These are phyloP conservation scores for Paramisgurnus dabryanus DNA, from an alignment of 2,113 vertebrate genomes.

Conservation along the genomic window DNA sequence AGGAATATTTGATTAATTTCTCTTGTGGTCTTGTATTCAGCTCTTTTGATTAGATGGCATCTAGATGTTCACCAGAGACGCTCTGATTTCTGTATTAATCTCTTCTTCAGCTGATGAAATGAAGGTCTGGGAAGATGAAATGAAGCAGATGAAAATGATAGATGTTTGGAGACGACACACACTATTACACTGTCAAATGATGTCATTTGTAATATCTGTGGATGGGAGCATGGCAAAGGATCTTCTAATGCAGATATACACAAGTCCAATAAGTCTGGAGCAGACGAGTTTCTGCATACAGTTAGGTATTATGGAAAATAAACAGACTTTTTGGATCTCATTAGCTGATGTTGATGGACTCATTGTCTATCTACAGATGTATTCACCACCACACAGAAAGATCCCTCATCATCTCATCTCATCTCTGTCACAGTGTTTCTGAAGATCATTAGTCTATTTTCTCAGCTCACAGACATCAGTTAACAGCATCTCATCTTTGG, in stretches of 20 bases:
- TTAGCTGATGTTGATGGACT: too few species aligned
- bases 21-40: background rate
- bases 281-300: background rate
- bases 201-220: constrained; percentile 57
- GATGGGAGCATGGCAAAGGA: constrained; percentile 21
- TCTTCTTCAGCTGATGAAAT: background rate
- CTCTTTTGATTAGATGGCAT: constrained; percentile 34
- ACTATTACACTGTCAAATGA: constrained; percentile 56
- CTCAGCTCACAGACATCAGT: too few species aligned
- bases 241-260: constrained; percentile 48
- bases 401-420: too few species aligned
- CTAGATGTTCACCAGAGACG: constrained; percentile 15
- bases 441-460: too few species aligned
- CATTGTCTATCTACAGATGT: too few species aligned
- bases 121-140: constrained; percentile 24
- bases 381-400: too few species aligned
- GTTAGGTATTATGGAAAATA: too few species aligned
- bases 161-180: constrained; percentile 48
- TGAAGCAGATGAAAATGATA: constrained; percentile 55
- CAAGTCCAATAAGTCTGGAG: constrained; percentile 49
- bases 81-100: constrained; percentile 52
- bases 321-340: too few species aligned
- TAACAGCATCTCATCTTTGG: too few species aligned
- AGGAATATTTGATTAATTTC: background rate
- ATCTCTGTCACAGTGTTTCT: too few species aligned